Conservation (phyloP, 2,113 vertebrate species). For the Anas platyrhynchos region DNA sequence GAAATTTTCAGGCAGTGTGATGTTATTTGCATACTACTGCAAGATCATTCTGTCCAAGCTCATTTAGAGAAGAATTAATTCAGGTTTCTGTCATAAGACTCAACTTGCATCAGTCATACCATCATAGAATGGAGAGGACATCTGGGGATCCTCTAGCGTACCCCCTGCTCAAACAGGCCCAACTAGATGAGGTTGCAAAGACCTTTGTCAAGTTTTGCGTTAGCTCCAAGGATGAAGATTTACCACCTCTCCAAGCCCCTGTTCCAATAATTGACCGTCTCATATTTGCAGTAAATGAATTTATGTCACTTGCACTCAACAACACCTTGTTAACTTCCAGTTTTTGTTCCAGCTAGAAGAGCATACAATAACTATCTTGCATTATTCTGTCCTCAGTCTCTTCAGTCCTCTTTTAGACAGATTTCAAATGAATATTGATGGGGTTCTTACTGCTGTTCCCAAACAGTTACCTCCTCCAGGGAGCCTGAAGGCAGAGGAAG, state of each 20-base stretch:
- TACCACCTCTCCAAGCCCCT: not conserved
- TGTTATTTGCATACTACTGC: not conserved
- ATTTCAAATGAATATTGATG: not conserved
- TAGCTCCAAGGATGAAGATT: not conserved
- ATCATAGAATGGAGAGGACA: not conserved
- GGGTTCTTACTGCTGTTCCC: not conserved
- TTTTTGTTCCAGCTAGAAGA: not conserved
- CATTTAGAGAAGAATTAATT: not conserved
- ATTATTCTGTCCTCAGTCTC: not conserved
- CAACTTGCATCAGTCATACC: not conserved
- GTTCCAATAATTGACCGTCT: not conserved
- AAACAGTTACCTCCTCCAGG: not conserved
- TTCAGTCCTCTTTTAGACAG: not conserved
- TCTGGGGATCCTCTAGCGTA: not conserved
- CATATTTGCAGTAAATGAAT: slow-evolving; percentile 13
- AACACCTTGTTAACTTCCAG: slow-evolving; percentile 9
- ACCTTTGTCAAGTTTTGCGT: not conserved
- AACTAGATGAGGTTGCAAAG: not conserved
- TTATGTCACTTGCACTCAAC: slow-evolving; percentile 24
- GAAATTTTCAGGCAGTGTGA: not conserved
- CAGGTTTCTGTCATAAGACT: not conserved
- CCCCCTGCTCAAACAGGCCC: not conserved
- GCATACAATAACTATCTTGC: not conserved
- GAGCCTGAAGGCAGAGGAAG: not conserved
- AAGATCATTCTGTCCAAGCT: not conserved